Evolutionary conservation across 1,140 invertebrate genomes (phyloP), one percentile per base, ranked within the genome.

Genomic region (Drosophila sulfurigaster): DNA sequence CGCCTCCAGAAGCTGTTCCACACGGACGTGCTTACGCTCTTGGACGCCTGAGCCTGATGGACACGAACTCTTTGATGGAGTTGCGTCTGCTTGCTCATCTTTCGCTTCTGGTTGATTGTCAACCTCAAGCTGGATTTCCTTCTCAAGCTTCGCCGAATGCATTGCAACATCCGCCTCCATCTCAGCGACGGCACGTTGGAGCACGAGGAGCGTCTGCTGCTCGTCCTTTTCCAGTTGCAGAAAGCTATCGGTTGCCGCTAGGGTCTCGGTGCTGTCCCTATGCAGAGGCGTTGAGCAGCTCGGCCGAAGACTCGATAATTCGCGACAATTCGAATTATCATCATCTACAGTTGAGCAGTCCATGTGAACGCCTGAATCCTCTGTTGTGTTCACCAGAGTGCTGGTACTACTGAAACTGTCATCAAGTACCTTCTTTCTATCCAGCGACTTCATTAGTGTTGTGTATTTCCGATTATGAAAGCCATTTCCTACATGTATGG

Each of bases 131-230:
- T 56, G 11, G 0, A 76, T 41, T 15, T 79, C 56, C 25, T 66
- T 6, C 1, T 73, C 62, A 1, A 71, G 49, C 16, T 43, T 45
- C 8, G 48, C 48, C 3, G 60, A 63, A 20, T 79, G 64, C 7
- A 77, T 1, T 1, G 52, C 73, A 15, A 87, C 52, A 30, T 87
- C 80, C 5, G 62, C 83, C 56, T 88, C 85, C 83, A 88, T 88
- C 71, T 89, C 85, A 25, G 85, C 83, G 5, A 88, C 85, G 1
- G 82, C 81, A 1, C 70, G 85, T 52, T 89, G 85, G 13, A 88
- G 67, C 25, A 78, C 85, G 5, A 48, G 56, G 0, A 88, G 70
- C 1, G 85, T 81, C 25, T 83, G 51, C 25, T 65, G 38, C 46
- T 88, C 85, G 5, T 59, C 80, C 16, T 1, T 20, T 2, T 66